Evolutionary conservation across 2,888 invertebrate genomes (phyloP).

Genomic region (Flexamia atlantica): DNA sequence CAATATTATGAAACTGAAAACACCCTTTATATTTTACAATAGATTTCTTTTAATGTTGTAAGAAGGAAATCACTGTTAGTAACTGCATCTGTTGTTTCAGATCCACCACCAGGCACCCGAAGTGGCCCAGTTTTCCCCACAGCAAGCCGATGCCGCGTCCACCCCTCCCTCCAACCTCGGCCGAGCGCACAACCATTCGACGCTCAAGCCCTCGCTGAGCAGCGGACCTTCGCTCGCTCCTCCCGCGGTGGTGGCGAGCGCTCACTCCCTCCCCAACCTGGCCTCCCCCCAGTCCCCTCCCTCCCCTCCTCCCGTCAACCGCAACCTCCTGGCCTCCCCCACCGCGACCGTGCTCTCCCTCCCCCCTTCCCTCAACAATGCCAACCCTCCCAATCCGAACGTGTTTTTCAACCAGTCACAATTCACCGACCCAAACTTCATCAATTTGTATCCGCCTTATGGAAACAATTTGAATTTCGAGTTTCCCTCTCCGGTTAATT

Average conservation of each 20-base stretch:
- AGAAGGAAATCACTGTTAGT: not conserved
- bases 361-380: constrained; percentile 44
- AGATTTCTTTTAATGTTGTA: too few species aligned
- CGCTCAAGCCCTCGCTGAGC: constrained; percentile 52
- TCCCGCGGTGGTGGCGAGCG: constrained; percentile 54
- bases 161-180: constrained; percentile 47
- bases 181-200: constrained; percentile 26
- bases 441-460: constrained; percentile 68
- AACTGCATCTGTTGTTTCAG: not conserved
- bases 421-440: constrained; percentile 57
- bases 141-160: not conserved
- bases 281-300: constrained; percentile 43
- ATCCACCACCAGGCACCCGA: constrained; percentile 5
- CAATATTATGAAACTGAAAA: too few species aligned
- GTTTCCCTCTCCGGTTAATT: constrained; percentile 62
- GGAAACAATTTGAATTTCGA: constrained; percentile 69
- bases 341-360: constrained; percentile 55
- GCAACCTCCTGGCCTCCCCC: constrained; percentile 43
- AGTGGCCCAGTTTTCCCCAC: constrained; percentile 28
- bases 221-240: constrained; percentile 46
- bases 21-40: too few species aligned
- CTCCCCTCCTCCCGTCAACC: constrained; percentile 29
- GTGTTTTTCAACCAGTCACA: constrained; percentile 56
- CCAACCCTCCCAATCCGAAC: constrained; percentile 54
- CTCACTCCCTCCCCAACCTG: constrained; percentile 60